Percentiles rank a stretch among this genome's conserved stretches.
Conservation (phyloP, 2,888 invertebrate genomes). For the Morinoia aosen region DNA sequence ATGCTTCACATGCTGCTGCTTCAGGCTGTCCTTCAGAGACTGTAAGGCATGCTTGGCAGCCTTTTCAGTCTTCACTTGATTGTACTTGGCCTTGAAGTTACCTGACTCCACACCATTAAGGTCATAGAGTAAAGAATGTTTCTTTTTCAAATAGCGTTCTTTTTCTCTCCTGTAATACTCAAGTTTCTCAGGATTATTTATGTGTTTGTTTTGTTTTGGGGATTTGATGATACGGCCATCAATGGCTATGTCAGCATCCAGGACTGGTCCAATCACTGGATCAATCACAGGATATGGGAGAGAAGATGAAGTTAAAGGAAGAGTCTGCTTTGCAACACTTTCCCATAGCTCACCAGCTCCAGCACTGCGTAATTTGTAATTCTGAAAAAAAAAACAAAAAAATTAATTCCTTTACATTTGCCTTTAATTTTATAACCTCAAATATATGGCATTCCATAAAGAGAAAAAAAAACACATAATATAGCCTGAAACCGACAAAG, state of each 20-base stretch:
- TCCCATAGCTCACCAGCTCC: background rate
- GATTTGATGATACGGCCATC: slow-evolving; percentile 28
- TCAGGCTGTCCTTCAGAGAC: background rate
- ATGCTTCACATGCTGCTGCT: background rate
- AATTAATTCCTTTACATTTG: no score
- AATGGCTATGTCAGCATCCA: slow-evolving; percentile 5
- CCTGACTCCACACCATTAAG: background rate
- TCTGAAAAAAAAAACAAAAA: background rate
- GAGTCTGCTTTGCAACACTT: background rate
- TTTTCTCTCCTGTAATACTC: background rate
- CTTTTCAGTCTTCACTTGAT: background rate
- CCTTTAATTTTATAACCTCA: background rate
- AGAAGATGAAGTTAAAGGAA: background rate
- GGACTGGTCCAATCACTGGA: slow-evolving; percentile 9
- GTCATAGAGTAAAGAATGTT: background rate
- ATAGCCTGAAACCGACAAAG: background rate
- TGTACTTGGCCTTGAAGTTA: background rate
- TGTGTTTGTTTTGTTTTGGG: background rate
- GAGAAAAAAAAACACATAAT: background rate
- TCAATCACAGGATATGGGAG: slow-evolving; percentile 32
- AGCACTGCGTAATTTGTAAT: slow-evolving; percentile 9
- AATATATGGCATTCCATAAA: background rate
- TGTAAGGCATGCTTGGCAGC: background rate
- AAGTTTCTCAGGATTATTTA: background rate
- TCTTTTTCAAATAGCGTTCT: slow-evolving; percentile 15